Base-by-base conservation (phyloP, 2,797 vertebrate genomes). In the Philypnodon macrostomus region DNA sequence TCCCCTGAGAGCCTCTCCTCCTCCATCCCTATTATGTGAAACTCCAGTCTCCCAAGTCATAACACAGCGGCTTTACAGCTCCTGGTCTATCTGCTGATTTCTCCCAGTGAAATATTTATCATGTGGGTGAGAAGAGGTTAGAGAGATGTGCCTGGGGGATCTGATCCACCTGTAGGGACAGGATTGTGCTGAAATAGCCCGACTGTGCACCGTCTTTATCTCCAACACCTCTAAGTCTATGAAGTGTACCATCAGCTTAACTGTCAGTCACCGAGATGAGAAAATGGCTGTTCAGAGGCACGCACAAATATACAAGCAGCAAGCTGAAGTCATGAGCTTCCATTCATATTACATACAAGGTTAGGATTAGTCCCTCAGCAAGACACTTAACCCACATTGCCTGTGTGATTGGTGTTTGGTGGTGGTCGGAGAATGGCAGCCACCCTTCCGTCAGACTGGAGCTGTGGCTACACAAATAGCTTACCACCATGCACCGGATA, bases 81-180 rank as follows among this genome's bases (percentile, higher is more conserved):
- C 66, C 59, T 57, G 32, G 17, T 76, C 75, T 61, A 80, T 67
- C 64, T 47, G 55, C 62, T 53, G 81, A 83, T 81, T 83, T 69
- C 59, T 61, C 41, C 55, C 55, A 57, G 65, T 82, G 73, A 84
- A 88, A 88, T 83, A 85, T 84, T 88, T 86, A 85, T 85, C 59
- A 79, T 75, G 63, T 46, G 56, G 68, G 54, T 58, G 57, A 76
- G 68, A 66, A 56, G 73, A 67, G 67, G 72, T 71, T 81, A 70
- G 69, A 54, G 69, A 54, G 57, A 73, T 78, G 70, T 79, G 69
- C 83, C 50, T 32, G 54, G 33, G 74, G 70, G 80, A 88, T 86
- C 70, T 63, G 75, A 84, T 85, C 78, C 73, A 81, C 73, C 78
- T 76, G 64, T 80, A 57, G 73, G 58, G 56, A 49, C 41, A 59